phyloP scores from a whole-genome alignment of 2,888 invertebrate genomes.

The Nomada goodeniana region DNA sequence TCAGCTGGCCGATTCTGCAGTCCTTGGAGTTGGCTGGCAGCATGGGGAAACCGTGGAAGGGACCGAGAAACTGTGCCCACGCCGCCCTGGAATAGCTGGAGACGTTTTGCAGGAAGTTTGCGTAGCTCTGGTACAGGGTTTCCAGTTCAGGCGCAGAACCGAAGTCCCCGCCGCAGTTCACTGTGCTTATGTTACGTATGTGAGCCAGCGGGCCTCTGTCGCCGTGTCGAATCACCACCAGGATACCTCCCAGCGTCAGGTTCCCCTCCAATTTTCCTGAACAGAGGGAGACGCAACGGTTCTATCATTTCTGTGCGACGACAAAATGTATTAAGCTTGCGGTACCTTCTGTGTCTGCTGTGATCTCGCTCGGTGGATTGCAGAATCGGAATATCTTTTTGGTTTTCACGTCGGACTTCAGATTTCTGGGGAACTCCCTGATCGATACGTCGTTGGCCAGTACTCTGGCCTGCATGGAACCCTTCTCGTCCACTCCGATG shows the following conservation, averaged over 20 bases:
- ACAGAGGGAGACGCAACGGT: not conserved
- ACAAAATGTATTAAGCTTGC: not conserved
- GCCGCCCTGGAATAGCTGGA: slow-evolving; percentile 81
- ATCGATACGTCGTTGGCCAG: slow-evolving; percentile 84
- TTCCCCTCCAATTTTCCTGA: slow-evolving; percentile 85
- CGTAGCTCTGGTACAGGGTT: slow-evolving; percentile 76
- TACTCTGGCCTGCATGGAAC: slow-evolving; percentile 82
- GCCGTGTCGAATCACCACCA: slow-evolving; percentile 94
- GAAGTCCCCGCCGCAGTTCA: slow-evolving; percentile 90
- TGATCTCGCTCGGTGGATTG: slow-evolving; percentile 90
- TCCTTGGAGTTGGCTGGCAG: slow-evolving; percentile 88
- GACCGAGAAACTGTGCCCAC: slow-evolving; percentile 91
- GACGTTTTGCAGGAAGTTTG: slow-evolving; percentile 78
- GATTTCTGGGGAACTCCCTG: slow-evolving; percentile 85
- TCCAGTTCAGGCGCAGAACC: slow-evolving; percentile 74
- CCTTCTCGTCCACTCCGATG: slow-evolving; percentile 87
- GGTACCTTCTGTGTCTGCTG: slow-evolving; percentile 91
- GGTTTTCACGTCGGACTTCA: slow-evolving; percentile 87
- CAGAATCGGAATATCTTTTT: slow-evolving; percentile 89
- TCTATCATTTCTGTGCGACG: no score
- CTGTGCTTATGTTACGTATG: slow-evolving; percentile 90
- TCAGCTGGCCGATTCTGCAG: slow-evolving; percentile 94
- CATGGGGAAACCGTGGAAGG: slow-evolving; percentile 94
- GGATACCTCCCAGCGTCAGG: slow-evolving; percentile 89
- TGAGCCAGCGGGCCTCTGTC: slow-evolving; percentile 95